Evolutionary conservation across 2,888 invertebrate species (phyloP).

Genomic region (Aphidius colemani): DNA sequence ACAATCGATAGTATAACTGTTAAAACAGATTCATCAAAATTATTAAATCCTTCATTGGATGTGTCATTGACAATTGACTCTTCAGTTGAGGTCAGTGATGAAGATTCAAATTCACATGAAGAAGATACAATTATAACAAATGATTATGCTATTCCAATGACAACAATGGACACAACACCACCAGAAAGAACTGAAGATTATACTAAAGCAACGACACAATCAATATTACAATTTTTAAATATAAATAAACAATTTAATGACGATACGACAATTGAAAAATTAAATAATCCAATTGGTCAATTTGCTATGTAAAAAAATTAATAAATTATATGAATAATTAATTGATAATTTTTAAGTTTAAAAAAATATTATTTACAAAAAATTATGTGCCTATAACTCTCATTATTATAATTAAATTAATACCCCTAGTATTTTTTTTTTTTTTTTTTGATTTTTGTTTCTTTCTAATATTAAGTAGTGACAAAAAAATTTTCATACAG

Average conservation of each 20-base stretch:
- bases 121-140: constrained; percentile 57
- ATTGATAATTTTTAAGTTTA: too few relatives aligned
- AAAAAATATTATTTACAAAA: neutral
- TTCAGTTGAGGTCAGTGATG: constrained; percentile 63
- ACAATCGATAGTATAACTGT: constrained; percentile 35
- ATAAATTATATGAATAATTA: too few relatives aligned
- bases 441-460: too few relatives aligned
- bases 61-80: constrained; percentile 26
- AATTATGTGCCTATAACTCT: too few relatives aligned
- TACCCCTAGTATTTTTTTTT: too few relatives aligned
- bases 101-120: constrained; percentile 60
- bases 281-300: constrained; percentile 26
- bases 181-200: constrained; percentile 65
- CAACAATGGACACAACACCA: constrained; percentile 65
- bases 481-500: too few relatives aligned
- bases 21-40: constrained; percentile 27
- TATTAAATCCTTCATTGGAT: constrained; percentile 1
- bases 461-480: too few relatives aligned
- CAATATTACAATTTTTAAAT: constrained; percentile 50
- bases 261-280: neutral
- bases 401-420: too few relatives aligned
- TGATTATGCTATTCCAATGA: constrained; percentile 51
- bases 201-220: constrained; percentile 60
- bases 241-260: constrained; percentile 22
- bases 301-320: constrained; percentile 36